Evolutionary conservation across 2,113 vertebrate species (phyloP), one percentile per base, ranked within the genome.

Genomic region (Coracopsis vasa): DNA sequence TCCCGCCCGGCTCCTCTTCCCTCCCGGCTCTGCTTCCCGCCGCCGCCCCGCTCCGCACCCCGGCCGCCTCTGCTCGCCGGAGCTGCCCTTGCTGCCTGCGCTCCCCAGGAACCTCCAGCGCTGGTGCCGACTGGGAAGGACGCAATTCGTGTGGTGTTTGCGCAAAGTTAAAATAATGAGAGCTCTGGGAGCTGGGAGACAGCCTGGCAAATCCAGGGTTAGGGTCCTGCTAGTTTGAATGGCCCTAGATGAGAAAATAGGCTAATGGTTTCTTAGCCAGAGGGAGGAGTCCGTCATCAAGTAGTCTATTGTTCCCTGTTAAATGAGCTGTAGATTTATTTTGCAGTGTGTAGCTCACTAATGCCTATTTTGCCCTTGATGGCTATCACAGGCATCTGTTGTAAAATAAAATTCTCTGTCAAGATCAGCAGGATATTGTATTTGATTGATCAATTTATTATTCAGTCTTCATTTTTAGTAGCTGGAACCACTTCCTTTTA

Each of bases 211-310:
- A 67, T 2, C 29, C 74, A 18, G 72, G 45, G 45, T 27, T 78
- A 67, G 92, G 75, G 82, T 90, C 67, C 47, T 64, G 45, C 29
- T 71, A 48, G 64, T 80, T 53, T 80, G 75, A 70, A 85, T 79
- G 73, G 64, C 53, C 4, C 90, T 50, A 53, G 64, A 74, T 58
- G 80, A 58, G 91, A 90, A 92, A 93, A 96, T 39, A 77, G 92
- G 66, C 79, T 95, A 88, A 94, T 95, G 94, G 82, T 92, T 96
- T 72, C 94, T 90, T 93, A 96, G 94, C 87, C 90, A 62, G 90
- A 94, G 94, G 94, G 86, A 92, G 93, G 93, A 94, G 82, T 90
- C 78, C 80, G 35, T 91, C 88, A 82, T 93, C 58, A 82, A 88
- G 66, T 88, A 87, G 56, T 77, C 93, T 72, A 91, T 96, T 96